Evolutionary conservation across 2,888 invertebrate species (phyloP).

Genomic region (Ormia ochracea): DNA sequence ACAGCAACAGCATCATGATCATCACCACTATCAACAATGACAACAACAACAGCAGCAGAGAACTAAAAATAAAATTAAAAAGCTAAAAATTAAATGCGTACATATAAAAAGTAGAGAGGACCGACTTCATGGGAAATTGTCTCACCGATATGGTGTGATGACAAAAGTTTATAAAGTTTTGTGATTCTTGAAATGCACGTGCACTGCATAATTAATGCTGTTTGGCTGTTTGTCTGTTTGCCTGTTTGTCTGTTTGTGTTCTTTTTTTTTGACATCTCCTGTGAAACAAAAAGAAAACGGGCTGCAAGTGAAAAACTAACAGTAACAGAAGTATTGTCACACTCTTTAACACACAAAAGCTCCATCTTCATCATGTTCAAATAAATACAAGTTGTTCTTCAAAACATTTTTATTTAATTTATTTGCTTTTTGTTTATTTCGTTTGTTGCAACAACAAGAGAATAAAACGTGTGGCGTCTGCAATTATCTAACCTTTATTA

Average conservation of each 20-base stretch:
- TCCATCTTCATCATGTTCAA: slow-evolving; percentile 17
- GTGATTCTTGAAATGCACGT: slow-evolving; percentile 73
- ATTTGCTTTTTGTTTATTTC: neutral
- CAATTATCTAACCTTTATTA: slow-evolving; percentile 64
- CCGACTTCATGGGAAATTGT: slow-evolving; percentile 63
- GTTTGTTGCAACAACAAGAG: neutral
- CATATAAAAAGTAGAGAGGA: slow-evolving; percentile 25
- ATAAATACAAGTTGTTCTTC: slow-evolving; percentile 5
- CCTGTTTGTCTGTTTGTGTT: too few relatives aligned
- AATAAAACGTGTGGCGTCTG: slow-evolving; percentile 65
- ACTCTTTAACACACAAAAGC: slow-evolving; percentile 47
- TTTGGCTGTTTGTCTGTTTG: slow-evolving; percentile 29
- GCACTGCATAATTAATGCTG: slow-evolving; percentile 69
- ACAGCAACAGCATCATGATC: neutral
- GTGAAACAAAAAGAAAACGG: neutral
- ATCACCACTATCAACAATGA: neutral
- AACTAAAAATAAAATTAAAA: neutral
- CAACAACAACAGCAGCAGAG: neutral
- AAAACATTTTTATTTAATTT: slow-evolving; percentile 24
- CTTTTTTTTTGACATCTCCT: too few relatives aligned
- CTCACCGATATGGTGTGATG: slow-evolving; percentile 63
- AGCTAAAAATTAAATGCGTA: neutral
- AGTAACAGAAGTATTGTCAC: slow-evolving; percentile 52
- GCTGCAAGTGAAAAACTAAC: slow-evolving; percentile 13
- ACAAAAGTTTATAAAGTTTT: slow-evolving; percentile 70